A percentile compares a stretch with the other conserved stretches of the same genome.
phyloP scores from a whole-genome alignment of 2,888 invertebrate genomes.

The Cremastinae sp. region DNA sequence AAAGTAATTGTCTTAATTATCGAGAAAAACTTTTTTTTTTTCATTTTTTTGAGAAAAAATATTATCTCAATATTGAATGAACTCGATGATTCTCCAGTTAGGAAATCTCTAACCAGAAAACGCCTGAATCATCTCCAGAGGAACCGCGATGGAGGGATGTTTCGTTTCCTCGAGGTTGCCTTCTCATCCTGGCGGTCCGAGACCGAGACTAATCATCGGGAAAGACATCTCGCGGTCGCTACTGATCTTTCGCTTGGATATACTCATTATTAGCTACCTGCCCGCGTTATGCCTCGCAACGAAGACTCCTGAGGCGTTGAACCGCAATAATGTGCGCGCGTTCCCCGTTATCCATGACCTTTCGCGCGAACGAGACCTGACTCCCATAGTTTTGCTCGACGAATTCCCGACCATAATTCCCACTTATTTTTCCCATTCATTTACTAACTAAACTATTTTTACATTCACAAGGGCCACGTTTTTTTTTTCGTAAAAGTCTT shows the following conservation, averaged over 20 bases:
- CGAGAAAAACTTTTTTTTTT: too few relatives aligned
- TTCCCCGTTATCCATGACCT: conserved; percentile 55
- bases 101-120: too few relatives aligned
- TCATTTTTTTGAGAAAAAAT: too few relatives aligned
- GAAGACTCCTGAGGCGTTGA: conserved; percentile 43
- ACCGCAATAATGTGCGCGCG: conserved; percentile 28
- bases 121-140: conserved; percentile 13
- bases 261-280: conserved; percentile 5
- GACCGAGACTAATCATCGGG: conserved; percentile 40
- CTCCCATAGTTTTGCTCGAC: conserved; percentile 5
- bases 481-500: too few relatives aligned
- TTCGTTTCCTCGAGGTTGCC: conserved; percentile 7
- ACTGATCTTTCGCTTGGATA: conserved; percentile 21
- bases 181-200: conserved; percentile 19
- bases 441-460: too few relatives aligned
- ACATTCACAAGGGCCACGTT: too few relatives aligned
- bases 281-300: conserved; percentile 14
- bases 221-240: conserved; percentile 35
- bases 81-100: too few relatives aligned
- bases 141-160: not conserved
- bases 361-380: conserved; percentile 43
- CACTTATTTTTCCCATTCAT: conserved; percentile 3
- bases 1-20: too few relatives aligned
- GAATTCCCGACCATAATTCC: conserved; percentile 2
- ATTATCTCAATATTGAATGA: too few relatives aligned